These are phyloP conservation scores for Coremacera marginata DNA, from an alignment of 2,888 invertebrate genomes.

Conservation along the genomic window DNA sequence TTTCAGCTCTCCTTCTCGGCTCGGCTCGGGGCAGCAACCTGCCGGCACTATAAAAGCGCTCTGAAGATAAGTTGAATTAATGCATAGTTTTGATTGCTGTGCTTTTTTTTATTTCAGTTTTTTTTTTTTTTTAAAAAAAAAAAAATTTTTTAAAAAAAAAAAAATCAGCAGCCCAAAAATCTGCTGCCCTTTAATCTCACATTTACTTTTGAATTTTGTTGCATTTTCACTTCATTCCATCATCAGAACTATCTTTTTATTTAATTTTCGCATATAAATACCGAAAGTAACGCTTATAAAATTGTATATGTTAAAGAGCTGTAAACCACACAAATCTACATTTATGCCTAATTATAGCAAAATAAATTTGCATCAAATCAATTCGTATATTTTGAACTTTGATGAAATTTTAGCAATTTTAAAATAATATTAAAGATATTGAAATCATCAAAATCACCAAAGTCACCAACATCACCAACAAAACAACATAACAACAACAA, in stretches of 20 bases:
- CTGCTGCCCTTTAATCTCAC: too few species aligned
- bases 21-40: too few species aligned
- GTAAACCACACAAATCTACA: slow-evolving; percentile 26
- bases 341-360: neutral
- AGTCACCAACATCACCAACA: neutral
- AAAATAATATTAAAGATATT: neutral
- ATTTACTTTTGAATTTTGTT: neutral
- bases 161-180: too few species aligned
- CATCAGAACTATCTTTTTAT: neutral
- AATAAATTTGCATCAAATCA: neutral
- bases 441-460: neutral
- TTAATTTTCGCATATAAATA: neutral
- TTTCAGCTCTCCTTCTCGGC: too few species aligned
- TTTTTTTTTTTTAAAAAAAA: too few species aligned
- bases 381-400: neutral
- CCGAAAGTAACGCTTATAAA: neutral
- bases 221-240: neutral
- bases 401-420: neutral
- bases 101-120: too few species aligned
- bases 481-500: slow-evolving; percentile 3
- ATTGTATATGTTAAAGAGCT: neutral
- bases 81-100: too few species aligned
- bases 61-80: too few species aligned
- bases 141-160: too few species aligned
- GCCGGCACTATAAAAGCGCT: too few species aligned